Evolutionary conservation across 2,888 invertebrate species (phyloP).

Genomic region (Isotomurus palustris): DNA sequence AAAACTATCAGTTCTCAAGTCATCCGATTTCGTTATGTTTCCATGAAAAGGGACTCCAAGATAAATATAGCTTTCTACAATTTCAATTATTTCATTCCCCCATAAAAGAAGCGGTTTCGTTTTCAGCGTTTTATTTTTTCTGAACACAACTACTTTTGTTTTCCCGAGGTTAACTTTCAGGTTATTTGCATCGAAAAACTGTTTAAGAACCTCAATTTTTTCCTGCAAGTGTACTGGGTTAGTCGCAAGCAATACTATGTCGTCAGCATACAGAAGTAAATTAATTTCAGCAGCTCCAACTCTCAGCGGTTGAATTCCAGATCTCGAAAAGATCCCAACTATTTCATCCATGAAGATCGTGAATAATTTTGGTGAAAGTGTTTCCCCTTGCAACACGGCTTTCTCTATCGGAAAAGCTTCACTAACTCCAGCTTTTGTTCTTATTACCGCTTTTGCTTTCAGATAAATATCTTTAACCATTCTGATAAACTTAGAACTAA

Average conservation of each 20-base stretch:
- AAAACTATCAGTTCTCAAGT: too few species aligned
- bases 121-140: not conserved
- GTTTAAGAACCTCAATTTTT: not conserved
- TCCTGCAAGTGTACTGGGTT: conserved; percentile 10
- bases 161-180: conserved; percentile 7
- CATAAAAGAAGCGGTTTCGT: not conserved
- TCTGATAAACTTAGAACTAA: conserved; percentile 14
- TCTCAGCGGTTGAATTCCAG: not conserved
- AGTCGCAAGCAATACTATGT: conserved; percentile 6
- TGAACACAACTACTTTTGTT: conserved; percentile 13
- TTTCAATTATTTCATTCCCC: conserved; percentile 3
- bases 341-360: conserved; percentile 14
- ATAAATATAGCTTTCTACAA: conserved; percentile 6
- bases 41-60: conserved; percentile 6
- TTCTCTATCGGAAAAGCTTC: not conserved
- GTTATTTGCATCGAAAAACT: not conserved
- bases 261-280: conserved; percentile 13
- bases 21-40: too few species aligned
- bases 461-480: conserved; percentile 8
- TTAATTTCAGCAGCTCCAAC: not conserved
- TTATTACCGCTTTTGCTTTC: conserved; percentile 4
- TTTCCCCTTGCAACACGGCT: conserved; percentile 13
- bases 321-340: not conserved
- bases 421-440: conserved; percentile 2
- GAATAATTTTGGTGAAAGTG: conserved; percentile 6